Base-by-base conservation (phyloP, 1,140 invertebrate species). In the Ips typographus region DNA sequence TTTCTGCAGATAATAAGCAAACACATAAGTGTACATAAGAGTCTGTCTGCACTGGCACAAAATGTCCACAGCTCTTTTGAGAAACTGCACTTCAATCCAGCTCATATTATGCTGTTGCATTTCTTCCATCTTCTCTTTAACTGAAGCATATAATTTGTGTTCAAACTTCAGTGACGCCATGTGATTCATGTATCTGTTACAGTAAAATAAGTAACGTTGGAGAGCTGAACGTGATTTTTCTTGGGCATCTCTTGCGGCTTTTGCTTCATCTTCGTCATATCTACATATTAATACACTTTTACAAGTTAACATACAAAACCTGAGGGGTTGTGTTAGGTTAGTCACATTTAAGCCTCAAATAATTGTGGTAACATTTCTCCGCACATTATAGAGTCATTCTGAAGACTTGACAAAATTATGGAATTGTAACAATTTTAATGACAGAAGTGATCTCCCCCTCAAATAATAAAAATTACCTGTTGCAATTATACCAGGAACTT, bases 91-190 rank as follows among this genome's bases (percentile, higher is more conserved):
- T 88, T 99, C 98, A 77, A 99, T 99, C 97, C 97, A 99, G 56
- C 95, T 98, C 96, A 99, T 98, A 79, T 98, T 98, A 80, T 98
- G 95, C 77, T 98, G 95, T 79, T 98, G 96, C 96, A 99, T 98
- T 83, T 98, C 96, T 80, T 98, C 96, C 96, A 99, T 99, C 84
- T 99, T 99, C 77, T 94, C 91, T 81, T 97, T 95, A 6, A 98
- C 93, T 59, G 91, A 92, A 3, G 93, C 92, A 81, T 96, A 96
- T 36, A 96, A 84, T 85, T 98, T 98, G 81, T 94, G 91, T 82
- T 99, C 97, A 83, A 99, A 98, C 83, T 98, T 97, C 71, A 99
- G 86, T 71, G 94, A 97, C 82, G 98, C 95, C 94, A 98, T 97
- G 83, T 99, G 97, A 85, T 99, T 99, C 93, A 98, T 97, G 80